Percentiles rank a stretch among this genome's conserved stretches.
Evolutionary conservation across 2,888 invertebrate species (phyloP).

Genomic region (Apamea monoglypha): DNA sequence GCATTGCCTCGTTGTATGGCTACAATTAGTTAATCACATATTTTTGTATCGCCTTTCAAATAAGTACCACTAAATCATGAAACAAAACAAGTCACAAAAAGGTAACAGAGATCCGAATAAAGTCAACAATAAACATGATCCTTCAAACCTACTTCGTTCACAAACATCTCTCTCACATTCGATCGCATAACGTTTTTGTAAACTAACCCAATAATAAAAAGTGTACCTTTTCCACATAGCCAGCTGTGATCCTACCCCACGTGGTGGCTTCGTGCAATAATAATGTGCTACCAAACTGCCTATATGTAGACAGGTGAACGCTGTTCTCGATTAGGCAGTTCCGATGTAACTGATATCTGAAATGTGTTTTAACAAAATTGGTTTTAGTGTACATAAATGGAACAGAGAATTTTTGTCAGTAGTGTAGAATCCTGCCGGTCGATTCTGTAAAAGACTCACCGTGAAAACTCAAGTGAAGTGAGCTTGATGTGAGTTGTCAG

Average conservation of each 20-base stretch:
- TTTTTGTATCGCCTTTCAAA: neutral
- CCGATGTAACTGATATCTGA: neutral
- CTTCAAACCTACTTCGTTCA: conserved; percentile 13
- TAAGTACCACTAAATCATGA: neutral
- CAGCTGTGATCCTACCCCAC: conserved; percentile 51
- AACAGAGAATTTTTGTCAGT: neutral
- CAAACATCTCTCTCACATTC: conserved; percentile 30
- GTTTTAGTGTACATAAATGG: neutral
- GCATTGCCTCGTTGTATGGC: neutral
- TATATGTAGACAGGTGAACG: conserved; percentile 57
- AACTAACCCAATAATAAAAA: conserved; percentile 65
- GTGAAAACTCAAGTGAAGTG: too few species aligned
- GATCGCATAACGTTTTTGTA: conserved; percentile 49
- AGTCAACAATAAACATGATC: conserved; percentile 22
- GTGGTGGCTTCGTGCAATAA: conserved; percentile 60
- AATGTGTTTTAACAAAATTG: conserved; percentile 12
- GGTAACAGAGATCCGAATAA: neutral
- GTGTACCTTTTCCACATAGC: conserved; percentile 55
- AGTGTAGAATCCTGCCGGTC: neutral
- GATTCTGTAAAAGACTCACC: too few species aligned
- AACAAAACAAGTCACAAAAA: conserved; percentile 10
- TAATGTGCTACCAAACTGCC: conserved; percentile 61
- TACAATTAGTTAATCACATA: neutral
- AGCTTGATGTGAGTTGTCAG: too few species aligned
- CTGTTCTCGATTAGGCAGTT: conserved; percentile 38